phyloP scores from a whole-genome alignment of 2,797 vertebrate species.

The Uromys caudimaculatus region DNA sequence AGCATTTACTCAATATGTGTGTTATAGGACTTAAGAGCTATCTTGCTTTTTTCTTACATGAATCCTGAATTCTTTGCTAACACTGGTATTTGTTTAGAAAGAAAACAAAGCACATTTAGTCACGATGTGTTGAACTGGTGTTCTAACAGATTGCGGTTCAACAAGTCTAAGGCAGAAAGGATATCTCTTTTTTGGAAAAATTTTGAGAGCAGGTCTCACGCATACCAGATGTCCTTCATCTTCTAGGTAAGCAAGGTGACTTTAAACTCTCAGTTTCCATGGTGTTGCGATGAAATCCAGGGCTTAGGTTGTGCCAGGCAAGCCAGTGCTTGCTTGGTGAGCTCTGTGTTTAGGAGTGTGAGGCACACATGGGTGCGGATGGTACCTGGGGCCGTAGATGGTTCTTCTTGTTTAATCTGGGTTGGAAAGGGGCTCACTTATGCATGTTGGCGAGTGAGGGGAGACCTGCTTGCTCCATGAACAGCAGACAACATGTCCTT shows the following conservation, averaged over 20 bases:
- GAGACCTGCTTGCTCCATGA: neutral
- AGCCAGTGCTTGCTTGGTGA: neutral
- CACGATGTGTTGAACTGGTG: neutral
- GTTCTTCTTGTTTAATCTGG: neutral
- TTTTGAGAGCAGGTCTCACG: neutral
- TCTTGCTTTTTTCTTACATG: neutral
- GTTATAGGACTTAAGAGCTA: slow-evolving; percentile 4
- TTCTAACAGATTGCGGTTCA: neutral
- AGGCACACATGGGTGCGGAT: neutral
- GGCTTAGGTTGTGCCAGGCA: neutral
- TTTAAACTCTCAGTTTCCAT: neutral
- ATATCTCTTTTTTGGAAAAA: neutral
- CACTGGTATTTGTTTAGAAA: slow-evolving; percentile 8
- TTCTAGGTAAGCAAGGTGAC: neutral
- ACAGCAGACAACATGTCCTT: too few species aligned
- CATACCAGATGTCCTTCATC: neutral
- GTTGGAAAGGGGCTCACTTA: neutral
- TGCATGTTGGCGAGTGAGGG: neutral
- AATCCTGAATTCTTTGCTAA: slow-evolving; percentile 33
- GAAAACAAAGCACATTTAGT: neutral
- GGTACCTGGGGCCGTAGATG: neutral
- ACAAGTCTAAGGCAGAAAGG: neutral
- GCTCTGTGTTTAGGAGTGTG: neutral
- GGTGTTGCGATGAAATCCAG: neutral
- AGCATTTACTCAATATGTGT: neutral